These are phyloP conservation scores for Prietella phreatophila DNA, from an alignment of 2,113 vertebrate species.

Conservation along the genomic window DNA sequence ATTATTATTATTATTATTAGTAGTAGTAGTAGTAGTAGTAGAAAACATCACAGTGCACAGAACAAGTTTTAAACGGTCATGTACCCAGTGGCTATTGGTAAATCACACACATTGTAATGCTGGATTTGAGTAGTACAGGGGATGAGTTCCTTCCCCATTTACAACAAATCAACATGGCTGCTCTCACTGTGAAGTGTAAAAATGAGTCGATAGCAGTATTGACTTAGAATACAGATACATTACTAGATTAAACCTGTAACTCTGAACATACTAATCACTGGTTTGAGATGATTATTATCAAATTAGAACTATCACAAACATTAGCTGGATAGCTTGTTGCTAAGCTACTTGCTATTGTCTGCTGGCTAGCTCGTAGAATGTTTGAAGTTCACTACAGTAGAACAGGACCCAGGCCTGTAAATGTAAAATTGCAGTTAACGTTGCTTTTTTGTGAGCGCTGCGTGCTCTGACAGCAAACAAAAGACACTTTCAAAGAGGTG, in stretches of 20 bases:
- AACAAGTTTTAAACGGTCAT: too few relatives aligned
- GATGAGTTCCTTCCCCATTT: neutral
- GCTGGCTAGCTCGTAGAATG: neutral
- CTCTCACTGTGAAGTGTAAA: neutral
- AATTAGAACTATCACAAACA: too few relatives aligned
- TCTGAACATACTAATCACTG: too few relatives aligned
- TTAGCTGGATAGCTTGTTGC: too few relatives aligned
- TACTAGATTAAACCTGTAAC: too few relatives aligned
- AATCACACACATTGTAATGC: neutral
- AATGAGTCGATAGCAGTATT: neutral
- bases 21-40: too few relatives aligned
- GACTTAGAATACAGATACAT: too few relatives aligned
- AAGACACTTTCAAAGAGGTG: neutral
- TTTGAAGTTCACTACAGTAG: neutral
- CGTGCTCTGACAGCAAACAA: neutral
- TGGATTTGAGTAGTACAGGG: neutral
- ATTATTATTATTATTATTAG: neutral
- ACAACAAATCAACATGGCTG: neutral
- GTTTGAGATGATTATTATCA: too few relatives aligned
- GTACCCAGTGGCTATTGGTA: neutral
- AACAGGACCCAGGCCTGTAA: neutral
- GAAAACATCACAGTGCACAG: too few relatives aligned
- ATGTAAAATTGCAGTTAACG: neutral
- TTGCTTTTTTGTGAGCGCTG: neutral
- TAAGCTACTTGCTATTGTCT: too few relatives aligned